phyloP scores from a whole-genome alignment of 2,888 invertebrate genomes.

The Plemyria rubiginata region DNA sequence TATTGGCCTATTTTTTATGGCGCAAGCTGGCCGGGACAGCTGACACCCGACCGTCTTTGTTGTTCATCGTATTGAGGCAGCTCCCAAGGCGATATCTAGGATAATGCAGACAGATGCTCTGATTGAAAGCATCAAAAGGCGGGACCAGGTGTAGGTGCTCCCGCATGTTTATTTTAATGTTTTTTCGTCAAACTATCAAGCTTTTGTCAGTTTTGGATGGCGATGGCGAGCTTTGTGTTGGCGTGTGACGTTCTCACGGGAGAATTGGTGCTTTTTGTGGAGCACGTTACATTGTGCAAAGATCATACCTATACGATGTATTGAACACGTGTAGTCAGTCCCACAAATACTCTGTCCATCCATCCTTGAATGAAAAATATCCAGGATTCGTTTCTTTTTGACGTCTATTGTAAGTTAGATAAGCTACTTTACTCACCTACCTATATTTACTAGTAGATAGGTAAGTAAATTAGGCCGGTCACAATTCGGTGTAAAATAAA shows the following conservation, averaged over 20 bases:
- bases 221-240: slow-evolving; percentile 35
- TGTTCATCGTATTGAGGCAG: slow-evolving; percentile 42
- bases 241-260: slow-evolving; percentile 30
- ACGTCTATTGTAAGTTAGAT: no score
- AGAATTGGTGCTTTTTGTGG: slow-evolving; percentile 30
- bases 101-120: slow-evolving; percentile 66
- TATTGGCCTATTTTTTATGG: slow-evolving; percentile 85
- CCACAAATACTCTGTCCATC: slow-evolving; percentile 1
- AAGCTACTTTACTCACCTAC: no score
- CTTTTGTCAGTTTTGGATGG: slow-evolving; percentile 40
- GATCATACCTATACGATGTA: slow-evolving; percentile 1
- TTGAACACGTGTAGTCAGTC: slow-evolving; percentile 7
- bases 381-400: neutral
- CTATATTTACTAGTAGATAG: no score
- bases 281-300: slow-evolving; percentile 21
- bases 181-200: slow-evolving; percentile 43
- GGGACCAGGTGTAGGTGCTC: slow-evolving; percentile 69
- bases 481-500: no score
- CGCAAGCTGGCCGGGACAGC: slow-evolving; percentile 79
- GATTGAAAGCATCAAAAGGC: slow-evolving; percentile 59
- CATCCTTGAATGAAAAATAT: no score
- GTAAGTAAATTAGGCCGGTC: no score
- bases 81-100: slow-evolving; percentile 66
- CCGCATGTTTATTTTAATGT: slow-evolving; percentile 59
- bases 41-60: slow-evolving; percentile 63